Conservation (phyloP, 2,113 vertebrate genomes). For the Callipepla californica region DNA sequence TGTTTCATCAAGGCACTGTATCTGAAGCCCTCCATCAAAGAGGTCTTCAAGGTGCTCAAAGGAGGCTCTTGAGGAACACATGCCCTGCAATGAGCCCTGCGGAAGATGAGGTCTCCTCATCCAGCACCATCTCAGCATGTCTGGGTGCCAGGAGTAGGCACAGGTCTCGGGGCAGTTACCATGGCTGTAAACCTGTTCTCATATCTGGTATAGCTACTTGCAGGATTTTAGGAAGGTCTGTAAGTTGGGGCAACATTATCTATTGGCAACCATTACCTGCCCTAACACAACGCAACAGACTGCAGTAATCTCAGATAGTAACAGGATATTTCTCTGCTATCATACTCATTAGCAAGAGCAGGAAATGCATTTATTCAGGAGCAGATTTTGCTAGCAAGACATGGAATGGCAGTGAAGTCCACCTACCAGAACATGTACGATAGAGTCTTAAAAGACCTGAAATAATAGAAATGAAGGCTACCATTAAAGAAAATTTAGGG, state of each 20-base stretch:
- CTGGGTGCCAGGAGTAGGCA: not conserved
- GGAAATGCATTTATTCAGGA: not conserved
- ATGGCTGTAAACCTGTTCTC: not conserved
- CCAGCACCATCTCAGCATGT: accelerated
- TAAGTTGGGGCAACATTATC: not conserved
- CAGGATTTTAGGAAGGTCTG: not conserved
- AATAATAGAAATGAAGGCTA: constrained; percentile 46
- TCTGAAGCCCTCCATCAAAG: not conserved
- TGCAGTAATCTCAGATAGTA: not conserved
- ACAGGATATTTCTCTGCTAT: not conserved
- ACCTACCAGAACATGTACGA: not conserved
- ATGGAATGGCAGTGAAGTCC: not conserved
- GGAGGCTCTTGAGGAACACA: not conserved
- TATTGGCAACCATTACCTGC: not conserved
- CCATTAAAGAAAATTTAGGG: constrained; percentile 73
- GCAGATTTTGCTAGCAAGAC: not conserved
- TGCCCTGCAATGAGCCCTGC: not conserved
- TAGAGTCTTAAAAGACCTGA: constrained; percentile 40
- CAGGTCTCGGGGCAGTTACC: not conserved
- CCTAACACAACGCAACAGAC: not conserved
- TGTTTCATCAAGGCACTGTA: not conserved
- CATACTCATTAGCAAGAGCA: accelerated
- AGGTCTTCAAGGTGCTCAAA: not conserved
- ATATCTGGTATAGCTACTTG: not conserved
- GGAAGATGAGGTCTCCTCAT: not conserved